Evolutionary conservation across 1,140 invertebrate species (phyloP), one percentile per base, ranked within the genome.

Genomic region (Zaprionus vittiger): DNA sequence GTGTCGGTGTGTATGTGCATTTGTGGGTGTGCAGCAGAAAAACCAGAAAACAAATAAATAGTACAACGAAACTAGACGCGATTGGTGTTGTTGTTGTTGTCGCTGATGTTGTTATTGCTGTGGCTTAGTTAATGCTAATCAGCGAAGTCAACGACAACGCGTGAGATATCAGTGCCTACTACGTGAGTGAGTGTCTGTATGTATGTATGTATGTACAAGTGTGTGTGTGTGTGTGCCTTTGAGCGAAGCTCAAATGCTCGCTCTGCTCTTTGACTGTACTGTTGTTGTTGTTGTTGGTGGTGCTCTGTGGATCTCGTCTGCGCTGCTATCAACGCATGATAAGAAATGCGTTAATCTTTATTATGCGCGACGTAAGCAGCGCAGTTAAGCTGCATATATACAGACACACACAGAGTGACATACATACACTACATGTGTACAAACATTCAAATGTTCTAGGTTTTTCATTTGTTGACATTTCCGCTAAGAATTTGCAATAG

Each of bases 311-410:
- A 70, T 65, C 66, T 63, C 72, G 72, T 71, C 73, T 71, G 73
- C 67, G 47, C 52, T 69, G 83, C 84, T 87, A 87, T 87, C 83
- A 83, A 77, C 73, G 80, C 78, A 82, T 90, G 84, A 89, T 89
- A 89, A 89, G 84, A 89, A 89, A 89, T 89, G 84, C 84, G 84
- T 89, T 89, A 89, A 89, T 89, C 84, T 89, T 89, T 89, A 89
- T 89, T 84, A 84, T 78, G 71, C 65, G 75, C 75, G 66, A 69
- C 69, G 78, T 56, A 57, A 60, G 77, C 78, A 89, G 81, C 77
- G 71, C 71, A 73, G 75, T 73, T 73, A 59, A 77, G 71, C 77
- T 80, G 68, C 70, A 80, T 62, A 67, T 31, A 65, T 52, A 66
- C 54, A 65, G 31, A 41, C 47, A 70, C 24, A 56, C 55, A 54